phyloP scores from a whole-genome alignment of 2,888 invertebrate genomes.

The Drosophila melanocephala region DNA sequence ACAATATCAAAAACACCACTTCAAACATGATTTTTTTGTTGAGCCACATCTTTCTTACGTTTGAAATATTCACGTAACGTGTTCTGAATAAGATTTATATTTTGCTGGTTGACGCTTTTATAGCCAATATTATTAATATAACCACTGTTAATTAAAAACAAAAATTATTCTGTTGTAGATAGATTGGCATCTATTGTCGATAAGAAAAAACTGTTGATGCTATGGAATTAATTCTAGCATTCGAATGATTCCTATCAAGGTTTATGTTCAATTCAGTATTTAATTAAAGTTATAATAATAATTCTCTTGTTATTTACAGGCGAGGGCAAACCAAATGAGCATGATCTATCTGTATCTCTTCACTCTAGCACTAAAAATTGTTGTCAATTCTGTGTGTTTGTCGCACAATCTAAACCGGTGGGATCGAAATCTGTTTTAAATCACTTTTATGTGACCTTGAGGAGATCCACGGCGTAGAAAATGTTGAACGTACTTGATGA shows the following conservation, averaged over 20 bases:
- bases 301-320: too few relatives aligned
- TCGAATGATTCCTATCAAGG: background rate
- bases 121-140: background rate
- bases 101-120: background rate
- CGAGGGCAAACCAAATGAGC: slow-evolving; percentile 91
- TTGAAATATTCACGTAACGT: background rate
- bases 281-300: background rate
- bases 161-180: background rate
- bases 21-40: too few relatives aligned
- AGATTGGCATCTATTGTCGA: background rate
- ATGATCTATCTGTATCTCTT: slow-evolving; percentile 97
- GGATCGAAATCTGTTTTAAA: slow-evolving; percentile 90
- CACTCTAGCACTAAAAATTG: slow-evolving; percentile 95
- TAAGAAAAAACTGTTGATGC: background rate
- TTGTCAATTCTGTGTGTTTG: slow-evolving; percentile 96
- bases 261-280: background rate
- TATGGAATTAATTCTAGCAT: background rate
- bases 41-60: background rate
- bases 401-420: slow-evolving; percentile 98
- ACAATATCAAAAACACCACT: background rate
- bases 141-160: background rate
- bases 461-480: slow-evolving; percentile 85
- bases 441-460: slow-evolving; percentile 91
- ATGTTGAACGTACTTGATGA: slow-evolving; percentile 87
- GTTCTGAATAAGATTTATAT: background rate